These are phyloP conservation scores for Capricornis sumatraensis DNA, from an alignment of 2,113 vertebrate species.

Conservation along the genomic window DNA sequence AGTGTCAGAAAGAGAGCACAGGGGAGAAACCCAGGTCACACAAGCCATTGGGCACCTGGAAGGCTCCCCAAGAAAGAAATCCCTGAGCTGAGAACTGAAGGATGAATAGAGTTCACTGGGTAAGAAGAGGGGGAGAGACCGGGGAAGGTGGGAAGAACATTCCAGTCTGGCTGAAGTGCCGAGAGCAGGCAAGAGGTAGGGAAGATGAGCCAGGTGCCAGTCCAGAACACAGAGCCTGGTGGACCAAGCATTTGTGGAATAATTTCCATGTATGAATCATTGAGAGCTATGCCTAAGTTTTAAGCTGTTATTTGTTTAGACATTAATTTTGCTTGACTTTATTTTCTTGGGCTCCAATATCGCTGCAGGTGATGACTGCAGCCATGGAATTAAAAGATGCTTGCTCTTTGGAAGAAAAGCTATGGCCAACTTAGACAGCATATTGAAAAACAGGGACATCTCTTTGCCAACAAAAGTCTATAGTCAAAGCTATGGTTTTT, in stretches of 20 bases:
- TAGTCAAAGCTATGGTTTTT: not conserved
- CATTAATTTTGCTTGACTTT: not conserved
- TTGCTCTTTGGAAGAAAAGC: not conserved
- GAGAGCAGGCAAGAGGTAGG: not conserved
- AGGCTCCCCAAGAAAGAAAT: not conserved
- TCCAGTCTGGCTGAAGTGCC: not conserved
- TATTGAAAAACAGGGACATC: not conserved
- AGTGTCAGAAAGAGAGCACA: not conserved
- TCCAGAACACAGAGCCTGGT: not conserved
- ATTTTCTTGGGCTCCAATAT: not conserved
- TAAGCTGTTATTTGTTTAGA: not conserved
- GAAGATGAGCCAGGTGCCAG: not conserved
- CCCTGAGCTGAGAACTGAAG: not conserved
- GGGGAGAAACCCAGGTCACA: not conserved
- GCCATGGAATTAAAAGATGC: not conserved
- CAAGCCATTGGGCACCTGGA: accelerated
- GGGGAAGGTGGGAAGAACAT: not conserved
- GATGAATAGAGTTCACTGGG: not conserved
- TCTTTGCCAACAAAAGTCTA: not conserved
- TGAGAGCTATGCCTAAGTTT: not conserved
- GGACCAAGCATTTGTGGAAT: not conserved
- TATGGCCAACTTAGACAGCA: not conserved
- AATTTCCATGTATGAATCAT: not conserved
- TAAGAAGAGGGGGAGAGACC: not conserved
- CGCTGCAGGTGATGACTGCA: not conserved